Percentiles rank a stretch among this genome's conserved stretches.
These are phyloP conservation scores for Porites australiensis DNA, from an alignment of 64 coral and sea anemone genomes.

Conservation along the genomic window DNA sequence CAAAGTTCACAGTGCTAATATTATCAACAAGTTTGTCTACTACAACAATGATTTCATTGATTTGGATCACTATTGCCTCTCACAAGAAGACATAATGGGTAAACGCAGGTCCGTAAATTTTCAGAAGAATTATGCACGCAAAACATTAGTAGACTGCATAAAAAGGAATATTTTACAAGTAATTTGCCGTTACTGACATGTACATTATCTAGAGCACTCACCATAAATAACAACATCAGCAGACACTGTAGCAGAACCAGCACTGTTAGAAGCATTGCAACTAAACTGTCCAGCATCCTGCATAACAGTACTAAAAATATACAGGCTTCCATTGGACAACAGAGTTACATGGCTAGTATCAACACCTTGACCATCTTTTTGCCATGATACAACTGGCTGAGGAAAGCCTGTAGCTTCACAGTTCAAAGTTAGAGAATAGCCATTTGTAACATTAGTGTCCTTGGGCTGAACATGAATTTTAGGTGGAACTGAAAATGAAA, in stretches of 20 bases:
- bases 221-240: slow-evolving; percentile 78
- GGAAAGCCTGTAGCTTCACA: slow-evolving; percentile 80
- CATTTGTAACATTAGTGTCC: slow-evolving; percentile 64
- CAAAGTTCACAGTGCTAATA: neutral
- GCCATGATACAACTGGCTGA: slow-evolving; percentile 72
- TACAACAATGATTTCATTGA: too few species aligned
- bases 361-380: slow-evolving; percentile 57
- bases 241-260: slow-evolving; percentile 27
- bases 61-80: too few species aligned
- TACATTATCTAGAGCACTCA: neutral
- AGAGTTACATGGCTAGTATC: slow-evolving; percentile 70
- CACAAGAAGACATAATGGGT: too few species aligned
- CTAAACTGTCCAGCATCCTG: slow-evolving; percentile 79
- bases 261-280: slow-evolving; percentile 81
- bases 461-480: slow-evolving; percentile 58
- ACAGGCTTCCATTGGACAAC: slow-evolving; percentile 73
- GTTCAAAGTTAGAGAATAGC: slow-evolving; percentile 60
- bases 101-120: too few species aligned
- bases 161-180: too few species aligned
- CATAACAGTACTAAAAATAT: slow-evolving; percentile 48
- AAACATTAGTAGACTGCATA: too few species aligned
- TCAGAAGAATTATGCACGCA: too few species aligned
- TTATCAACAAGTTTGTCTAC: too few species aligned
- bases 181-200: too few species aligned
- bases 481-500: slow-evolving; percentile 79